These are phyloP conservation scores for Apamea monoglypha DNA, from an alignment of 2,888 invertebrate species.

Conservation along the genomic window DNA sequence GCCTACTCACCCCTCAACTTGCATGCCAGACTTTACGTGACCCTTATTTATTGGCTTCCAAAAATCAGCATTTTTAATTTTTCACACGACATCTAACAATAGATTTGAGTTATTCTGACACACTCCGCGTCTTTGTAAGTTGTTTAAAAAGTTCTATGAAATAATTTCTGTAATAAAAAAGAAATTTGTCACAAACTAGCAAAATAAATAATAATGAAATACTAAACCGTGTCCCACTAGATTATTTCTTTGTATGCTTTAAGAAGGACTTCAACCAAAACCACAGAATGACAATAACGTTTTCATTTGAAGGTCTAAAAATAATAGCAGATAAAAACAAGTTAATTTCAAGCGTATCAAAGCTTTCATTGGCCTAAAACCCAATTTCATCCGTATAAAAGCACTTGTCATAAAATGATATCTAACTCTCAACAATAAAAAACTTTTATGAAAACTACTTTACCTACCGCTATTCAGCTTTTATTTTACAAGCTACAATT, in stretches of 20 bases:
- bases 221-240: neutral
- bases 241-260: neutral
- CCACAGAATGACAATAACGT: neutral
- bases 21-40: slow-evolving; percentile 70
- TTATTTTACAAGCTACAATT: slow-evolving; percentile 41
- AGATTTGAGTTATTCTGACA: slow-evolving; percentile 64
- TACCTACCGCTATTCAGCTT: slow-evolving; percentile 19
- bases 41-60: slow-evolving; percentile 75
- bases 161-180: slow-evolving; percentile 23
- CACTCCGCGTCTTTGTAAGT: slow-evolving; percentile 63
- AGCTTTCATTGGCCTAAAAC: slow-evolving; percentile 21
- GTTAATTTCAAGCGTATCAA: slow-evolving; percentile 17
- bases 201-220: slow-evolving; percentile 15
- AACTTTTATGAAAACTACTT: slow-evolving; percentile 50
- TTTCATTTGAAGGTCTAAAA: neutral
- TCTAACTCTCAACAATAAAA: slow-evolving; percentile 41
- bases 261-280: neutral
- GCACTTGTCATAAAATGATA: slow-evolving; percentile 41
- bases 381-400: slow-evolving; percentile 31
- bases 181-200: slow-evolving; percentile 5
- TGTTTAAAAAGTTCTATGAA: slow-evolving; percentile 30
- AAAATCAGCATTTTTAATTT: slow-evolving; percentile 77
- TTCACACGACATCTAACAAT: slow-evolving; percentile 71
- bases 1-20: slow-evolving; percentile 70
- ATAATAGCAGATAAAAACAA: slow-evolving; percentile 11